Base-by-base conservation (phyloP, 2,888 invertebrate species). In the Erannis defoliaria region DNA sequence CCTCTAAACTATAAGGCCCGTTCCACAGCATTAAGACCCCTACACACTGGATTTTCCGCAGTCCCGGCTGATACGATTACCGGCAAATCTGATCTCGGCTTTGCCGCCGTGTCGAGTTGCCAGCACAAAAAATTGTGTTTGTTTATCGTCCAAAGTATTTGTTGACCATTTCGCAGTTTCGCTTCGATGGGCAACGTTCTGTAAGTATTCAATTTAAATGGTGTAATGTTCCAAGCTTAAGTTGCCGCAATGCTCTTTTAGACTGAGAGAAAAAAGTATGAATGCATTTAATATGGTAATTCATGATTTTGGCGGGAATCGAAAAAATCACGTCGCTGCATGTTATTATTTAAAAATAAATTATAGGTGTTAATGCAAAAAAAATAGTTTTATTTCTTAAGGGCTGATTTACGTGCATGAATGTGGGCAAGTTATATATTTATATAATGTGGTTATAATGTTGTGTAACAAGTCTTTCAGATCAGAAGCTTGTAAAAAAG, bases 21-120 rank as follows among this genome's bases (percentile, higher is more conserved):
- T 33, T 45, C 40, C 35, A 23, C 23, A 19, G 62, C 48, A 56
- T 67, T 68, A 70, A 40, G 70, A 49, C 62, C 66, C 66, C 63
- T 64, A 56, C 66, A 71, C 66, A 70, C 69, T 49, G 68, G 68
- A 68, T 71, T 79, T 78, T 56, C 77, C 70, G 72, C 70, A 60
- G 60, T 55, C 67, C 55, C 48, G 53, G 12, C 23, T 72, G 69
- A 72, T 70, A 61, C 68, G 72, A 72, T 67, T 70, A 72, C 64
- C 64, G 64, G 56, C 55, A 70, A 73, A 76, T 73, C 74, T 69
- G 70, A 67, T 68, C 68, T 55, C 59, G 26, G 55, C 61, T 61
- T 61, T 65, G 38, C 42, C 46, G 49, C 60, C 63, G 74, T 73
- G 71, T 74, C 66, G 69, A 58, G 64, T 74, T 73, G 62, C 71